Percentiles rank a stretch among this genome's conserved stretches.
Conservation (phyloP, 2,797 vertebrate genomes). For the Geotrypetes seraphini region DNA sequence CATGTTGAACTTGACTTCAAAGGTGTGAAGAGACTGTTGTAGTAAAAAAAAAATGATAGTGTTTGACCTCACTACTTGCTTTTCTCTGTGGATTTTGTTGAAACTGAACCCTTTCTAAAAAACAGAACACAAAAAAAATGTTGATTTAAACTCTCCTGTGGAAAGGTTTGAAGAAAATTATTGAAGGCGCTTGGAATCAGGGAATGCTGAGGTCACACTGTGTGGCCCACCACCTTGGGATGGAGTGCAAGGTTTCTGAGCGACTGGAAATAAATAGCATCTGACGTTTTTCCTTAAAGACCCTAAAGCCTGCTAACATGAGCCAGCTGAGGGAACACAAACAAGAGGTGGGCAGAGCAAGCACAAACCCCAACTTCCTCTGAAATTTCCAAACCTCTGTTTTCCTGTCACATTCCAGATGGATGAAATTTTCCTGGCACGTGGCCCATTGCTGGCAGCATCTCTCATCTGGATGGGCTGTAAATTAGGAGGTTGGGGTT, state of each 20-base stretch:
- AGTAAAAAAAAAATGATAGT: conserved; percentile 24
- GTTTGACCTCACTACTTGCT: neutral
- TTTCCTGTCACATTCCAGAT: conserved; percentile 91
- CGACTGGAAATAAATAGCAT: conserved; percentile 57
- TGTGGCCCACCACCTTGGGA: conserved; percentile 17
- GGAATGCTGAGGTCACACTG: conserved; percentile 41
- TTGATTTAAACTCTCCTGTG: conserved; percentile 15
- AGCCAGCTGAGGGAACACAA: conserved; percentile 64
- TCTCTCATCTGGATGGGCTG: conserved; percentile 42
- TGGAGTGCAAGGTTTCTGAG: conserved; percentile 27
- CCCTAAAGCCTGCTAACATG: conserved; percentile 29
- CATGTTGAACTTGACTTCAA: conserved; percentile 2
- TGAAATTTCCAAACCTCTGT: conserved; percentile 79
- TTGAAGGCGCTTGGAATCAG: conserved; percentile 24
- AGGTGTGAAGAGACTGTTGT: conserved; percentile 1
- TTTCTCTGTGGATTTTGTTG: conserved; percentile 1
- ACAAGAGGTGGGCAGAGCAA: conserved; percentile 71
- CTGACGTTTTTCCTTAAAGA: conserved; percentile 57
- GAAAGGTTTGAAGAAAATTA: neutral
- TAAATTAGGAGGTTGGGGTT: conserved; percentile 57
- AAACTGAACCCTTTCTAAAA: neutral
- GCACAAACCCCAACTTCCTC: conserved; percentile 78
- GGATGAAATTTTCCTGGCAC: conserved; percentile 93
- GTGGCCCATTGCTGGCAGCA: conserved; percentile 45
- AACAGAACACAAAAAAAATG: conserved; percentile 13